Evolutionary conservation across 2,113 vertebrate species (phyloP), one percentile per base, ranked within the genome.

Genomic region (Neolamprologus brichardi): DNA sequence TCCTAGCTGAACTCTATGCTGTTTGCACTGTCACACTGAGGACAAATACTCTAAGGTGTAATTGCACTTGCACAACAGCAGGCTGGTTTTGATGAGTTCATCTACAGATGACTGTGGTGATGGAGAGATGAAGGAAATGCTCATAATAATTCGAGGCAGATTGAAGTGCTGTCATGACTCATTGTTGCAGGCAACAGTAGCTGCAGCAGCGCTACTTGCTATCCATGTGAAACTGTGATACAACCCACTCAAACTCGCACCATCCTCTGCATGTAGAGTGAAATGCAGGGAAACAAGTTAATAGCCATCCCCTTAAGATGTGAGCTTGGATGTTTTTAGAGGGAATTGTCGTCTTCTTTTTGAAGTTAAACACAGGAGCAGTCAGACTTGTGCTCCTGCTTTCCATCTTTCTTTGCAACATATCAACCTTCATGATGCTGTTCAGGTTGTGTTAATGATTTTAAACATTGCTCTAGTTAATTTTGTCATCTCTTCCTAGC

Each of bases 221-320:
- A 67, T 92, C 83, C 41, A 54, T 86, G 88, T 89, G 92, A 91
- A 94, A 82, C 77, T 89, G 89, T 86, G 87, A 91, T 92, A 52
- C 85, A 75, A 79, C 94, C 94, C 92, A 93, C 93, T 93, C 94
- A 89, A 91, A 86, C 86, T 92, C 84, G 6, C 94, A 93, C 88
- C 84, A 52, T 90, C 89, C 84, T 88, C 86, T 92, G 87, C 89
- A 77, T 91, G 88, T 75, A 14, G 87, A 89, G 81, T 56, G 79
- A 91, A 88, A 89, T 10, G 23, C 79, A 77, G 81, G 25, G 49
- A 82, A 64, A 86, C 25, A 5, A 93, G 82, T 87, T 54, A 18
- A 52, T 86, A 70, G 86, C 87, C n/a, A 30, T 84, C 85, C 58
- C 39, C 15, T 41, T 54, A 30, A 49, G 75, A 85, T 80, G 41